Evolutionary conservation across 2,888 invertebrate genomes (phyloP).

Genomic region (Abrostola tripartita): DNA sequence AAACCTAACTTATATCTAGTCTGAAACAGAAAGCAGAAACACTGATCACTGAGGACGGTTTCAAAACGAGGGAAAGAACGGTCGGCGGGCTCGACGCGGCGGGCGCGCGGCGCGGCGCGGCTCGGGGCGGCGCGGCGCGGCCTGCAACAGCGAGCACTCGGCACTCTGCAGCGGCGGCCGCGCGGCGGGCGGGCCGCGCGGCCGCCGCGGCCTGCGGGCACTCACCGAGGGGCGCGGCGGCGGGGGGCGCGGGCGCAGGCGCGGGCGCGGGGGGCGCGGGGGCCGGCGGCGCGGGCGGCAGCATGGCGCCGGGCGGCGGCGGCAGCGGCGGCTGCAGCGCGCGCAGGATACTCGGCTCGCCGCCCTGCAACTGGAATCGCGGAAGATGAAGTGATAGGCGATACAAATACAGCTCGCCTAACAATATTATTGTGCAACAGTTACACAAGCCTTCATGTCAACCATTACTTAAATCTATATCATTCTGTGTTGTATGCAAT

Average conservation of each 20-base stretch:
- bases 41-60: slow-evolving; percentile 79
- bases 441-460: too few species aligned
- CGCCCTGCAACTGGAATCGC: slow-evolving; percentile 58
- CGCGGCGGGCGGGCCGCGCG: slow-evolving; percentile 27
- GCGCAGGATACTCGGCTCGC: slow-evolving; percentile 46
- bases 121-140: slow-evolving; percentile 48
- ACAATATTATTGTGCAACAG: too few species aligned
- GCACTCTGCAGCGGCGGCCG: slow-evolving; percentile 34
- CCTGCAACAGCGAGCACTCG: slow-evolving; percentile 61
- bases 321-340: slow-evolving; percentile 41
- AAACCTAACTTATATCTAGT: slow-evolving; percentile 86
- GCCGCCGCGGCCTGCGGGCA: slow-evolving; percentile 17
- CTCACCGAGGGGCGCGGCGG: slow-evolving; percentile 22
- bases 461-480: too few species aligned
- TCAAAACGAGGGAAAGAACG: slow-evolving; percentile 72
- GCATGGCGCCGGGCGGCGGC: slow-evolving; percentile 35
- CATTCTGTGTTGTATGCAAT: too few species aligned
- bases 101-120: slow-evolving; percentile 30
- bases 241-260: slow-evolving; percentile 4
- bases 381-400: too few species aligned
- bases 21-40: slow-evolving; percentile 88
- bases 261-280: slow-evolving; percentile 7
- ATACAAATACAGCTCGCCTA: too few species aligned
- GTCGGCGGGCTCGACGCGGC: slow-evolving; percentile 31
- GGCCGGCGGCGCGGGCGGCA: slow-evolving; percentile 24